Evolutionary conservation across 2,888 invertebrate species (phyloP).

Genomic region (Acanthoscelides obtectus): DNA sequence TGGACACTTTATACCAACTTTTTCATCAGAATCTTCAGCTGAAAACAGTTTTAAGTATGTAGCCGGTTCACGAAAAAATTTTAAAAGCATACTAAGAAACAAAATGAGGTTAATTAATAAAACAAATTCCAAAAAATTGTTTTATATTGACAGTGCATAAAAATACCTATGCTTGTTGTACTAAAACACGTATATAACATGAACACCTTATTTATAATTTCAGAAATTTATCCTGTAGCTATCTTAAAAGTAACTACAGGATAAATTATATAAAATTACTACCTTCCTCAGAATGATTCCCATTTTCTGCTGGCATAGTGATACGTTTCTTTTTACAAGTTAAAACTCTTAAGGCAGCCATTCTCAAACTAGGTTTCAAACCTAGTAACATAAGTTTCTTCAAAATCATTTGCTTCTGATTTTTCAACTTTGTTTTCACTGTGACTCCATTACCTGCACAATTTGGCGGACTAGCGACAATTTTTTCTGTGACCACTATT

Average conservation of each 20-base stretch:
- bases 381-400: constrained; percentile 44
- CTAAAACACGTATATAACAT: no score
- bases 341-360: constrained; percentile 45
- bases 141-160: neutral
- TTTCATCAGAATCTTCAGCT: constrained; percentile 35
- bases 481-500: constrained; percentile 39
- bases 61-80: no score
- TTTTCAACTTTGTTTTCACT: constrained; percentile 42
- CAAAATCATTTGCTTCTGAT: constrained; percentile 42
- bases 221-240: no score
- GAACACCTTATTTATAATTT: no score
- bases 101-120: no score
- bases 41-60: neutral
- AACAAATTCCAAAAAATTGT: no score
- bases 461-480: constrained; percentile 28
- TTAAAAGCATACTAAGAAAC: no score
- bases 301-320: constrained; percentile 28
- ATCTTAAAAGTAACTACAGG: neutral
- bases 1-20: constrained; percentile 48
- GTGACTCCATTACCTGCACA: constrained; percentile 37
- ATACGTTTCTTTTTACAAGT: constrained; percentile 43
- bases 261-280: constrained; percentile 18
- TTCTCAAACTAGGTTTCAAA: constrained; percentile 44
- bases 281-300: constrained; percentile 33
- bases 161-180: no score